Percentiles rank a stretch among this genome's conserved stretches.
Evolutionary conservation across 2,888 invertebrate genomes (phyloP).

Genomic region (Alloscopus bannaensis): DNA sequence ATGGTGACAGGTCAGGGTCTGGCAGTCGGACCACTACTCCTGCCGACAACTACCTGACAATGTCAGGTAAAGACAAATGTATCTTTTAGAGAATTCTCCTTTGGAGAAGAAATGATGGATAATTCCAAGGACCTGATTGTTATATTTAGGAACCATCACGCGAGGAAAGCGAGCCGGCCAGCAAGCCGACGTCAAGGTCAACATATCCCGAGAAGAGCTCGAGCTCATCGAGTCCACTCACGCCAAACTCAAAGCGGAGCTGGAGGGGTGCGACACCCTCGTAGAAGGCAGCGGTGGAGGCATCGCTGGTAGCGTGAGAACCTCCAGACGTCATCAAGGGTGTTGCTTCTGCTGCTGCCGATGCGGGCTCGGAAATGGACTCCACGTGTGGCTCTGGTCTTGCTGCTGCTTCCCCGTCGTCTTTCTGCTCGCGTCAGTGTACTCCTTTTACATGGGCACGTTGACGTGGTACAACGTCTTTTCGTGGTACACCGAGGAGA

Average conservation of each 20-base stretch:
- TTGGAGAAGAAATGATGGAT: too few species aligned
- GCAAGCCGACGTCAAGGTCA: conserved; percentile 83
- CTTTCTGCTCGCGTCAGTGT: conserved; percentile 80
- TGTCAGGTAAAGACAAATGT: too few species aligned
- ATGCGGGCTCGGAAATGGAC: conserved; percentile 79
- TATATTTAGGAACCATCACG: conserved; percentile 82
- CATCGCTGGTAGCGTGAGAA: conserved; percentile 48
- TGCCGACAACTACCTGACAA: conserved; percentile 52
- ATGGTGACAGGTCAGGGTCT: background rate
- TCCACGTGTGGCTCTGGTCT: conserved; percentile 82
- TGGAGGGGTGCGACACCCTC: conserved; percentile 28
- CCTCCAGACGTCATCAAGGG: background rate
- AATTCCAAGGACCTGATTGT: too few species aligned
- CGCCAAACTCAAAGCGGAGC: conserved; percentile 62
- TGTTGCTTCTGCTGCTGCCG: conserved; percentile 71
- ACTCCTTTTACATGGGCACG: conserved; percentile 86
- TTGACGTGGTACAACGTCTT: conserved; percentile 87
- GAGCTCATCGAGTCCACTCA: conserved; percentile 81
- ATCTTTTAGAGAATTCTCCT: too few species aligned
- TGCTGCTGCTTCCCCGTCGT: conserved; percentile 83
- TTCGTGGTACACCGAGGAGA: conserved; percentile 82
- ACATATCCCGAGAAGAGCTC: conserved; percentile 83
- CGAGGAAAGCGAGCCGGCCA: conserved; percentile 84
- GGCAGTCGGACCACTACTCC: conserved; percentile 33
- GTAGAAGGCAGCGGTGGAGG: conserved; percentile 21